These are phyloP conservation scores for Todiramphus chloris DNA, from an alignment of 2,113 vertebrate genomes.

Conservation along the genomic window DNA sequence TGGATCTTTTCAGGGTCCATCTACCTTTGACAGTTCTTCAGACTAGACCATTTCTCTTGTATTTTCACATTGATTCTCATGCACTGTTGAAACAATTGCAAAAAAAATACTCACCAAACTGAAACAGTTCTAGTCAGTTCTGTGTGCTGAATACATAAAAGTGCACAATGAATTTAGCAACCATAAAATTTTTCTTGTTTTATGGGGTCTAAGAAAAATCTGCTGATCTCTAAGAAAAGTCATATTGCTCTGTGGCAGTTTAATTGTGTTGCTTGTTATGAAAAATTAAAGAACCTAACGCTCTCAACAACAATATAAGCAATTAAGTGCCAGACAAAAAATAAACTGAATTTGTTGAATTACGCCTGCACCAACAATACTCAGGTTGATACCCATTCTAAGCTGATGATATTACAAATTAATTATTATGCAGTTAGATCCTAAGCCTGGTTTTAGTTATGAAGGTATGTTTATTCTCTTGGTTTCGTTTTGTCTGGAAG, in stretches of 20 bases:
- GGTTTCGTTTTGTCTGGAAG: slow-evolving; percentile 53
- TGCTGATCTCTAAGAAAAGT: not conserved
- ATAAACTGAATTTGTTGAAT: slow-evolving; percentile 26
- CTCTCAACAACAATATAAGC: slow-evolving; percentile 40
- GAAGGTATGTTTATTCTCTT: slow-evolving; percentile 22
- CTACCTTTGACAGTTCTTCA: not conserved
- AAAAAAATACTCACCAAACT: not conserved
- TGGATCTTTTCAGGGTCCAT: not conserved
- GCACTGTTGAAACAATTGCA: not conserved
- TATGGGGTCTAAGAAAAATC: not conserved
- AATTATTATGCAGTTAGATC: slow-evolving; percentile 40
- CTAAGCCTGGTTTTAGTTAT: slow-evolving; percentile 15
- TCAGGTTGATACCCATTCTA: slow-evolving; percentile 58
- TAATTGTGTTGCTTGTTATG: slow-evolving; percentile 36
- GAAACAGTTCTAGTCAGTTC: not conserved
- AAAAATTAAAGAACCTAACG: slow-evolving; percentile 37
- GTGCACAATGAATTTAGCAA: not conserved
- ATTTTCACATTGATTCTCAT: not conserved
- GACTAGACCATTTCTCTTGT: not conserved
- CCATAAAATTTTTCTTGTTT: not conserved
- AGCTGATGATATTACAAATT: slow-evolving; percentile 48
- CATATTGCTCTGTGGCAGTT: slow-evolving; percentile 32
- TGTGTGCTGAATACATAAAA: not conserved
- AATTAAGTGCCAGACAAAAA: slow-evolving; percentile 48
- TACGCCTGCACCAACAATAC: slow-evolving; percentile 73